phyloP scores from a whole-genome alignment of 2,113 vertebrate species.

The Aegotheles bennettii region DNA sequence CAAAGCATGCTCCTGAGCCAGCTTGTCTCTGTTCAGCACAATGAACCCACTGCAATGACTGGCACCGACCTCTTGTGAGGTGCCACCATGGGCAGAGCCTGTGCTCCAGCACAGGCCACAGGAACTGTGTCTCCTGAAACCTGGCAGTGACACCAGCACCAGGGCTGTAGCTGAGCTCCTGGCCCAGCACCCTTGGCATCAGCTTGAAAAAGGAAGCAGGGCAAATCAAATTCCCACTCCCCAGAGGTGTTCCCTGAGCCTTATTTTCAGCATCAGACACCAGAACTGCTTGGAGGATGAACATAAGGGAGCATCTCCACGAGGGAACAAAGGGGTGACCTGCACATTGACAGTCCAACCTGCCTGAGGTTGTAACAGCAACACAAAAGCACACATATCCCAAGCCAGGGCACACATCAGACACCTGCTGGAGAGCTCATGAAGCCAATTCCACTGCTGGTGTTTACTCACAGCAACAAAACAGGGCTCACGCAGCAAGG shows the following conservation, averaged over 20 bases:
- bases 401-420: neutral
- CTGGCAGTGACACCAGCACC: neutral
- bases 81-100: accelerated
- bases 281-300: neutral
- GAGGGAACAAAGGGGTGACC: neutral
- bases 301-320: neutral
- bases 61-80: neutral
- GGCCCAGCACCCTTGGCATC: neutral
- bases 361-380: neutral
- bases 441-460: neutral
- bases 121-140: neutral
- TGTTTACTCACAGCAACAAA: neutral
- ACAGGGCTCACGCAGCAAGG: neutral
- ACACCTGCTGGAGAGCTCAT: neutral
- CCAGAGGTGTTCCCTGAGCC: neutral
- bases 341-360: neutral
- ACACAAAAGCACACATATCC: neutral
- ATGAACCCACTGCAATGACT: neutral
- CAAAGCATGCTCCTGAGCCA: neutral
- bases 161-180: neutral
- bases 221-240: neutral
- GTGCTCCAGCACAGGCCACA: neutral
- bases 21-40: accelerated
- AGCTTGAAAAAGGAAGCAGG: too few species aligned
- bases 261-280: neutral